phyloP scores from a whole-genome alignment of 2,888 invertebrate genomes.

The Pachliopta kotzebuea region DNA sequence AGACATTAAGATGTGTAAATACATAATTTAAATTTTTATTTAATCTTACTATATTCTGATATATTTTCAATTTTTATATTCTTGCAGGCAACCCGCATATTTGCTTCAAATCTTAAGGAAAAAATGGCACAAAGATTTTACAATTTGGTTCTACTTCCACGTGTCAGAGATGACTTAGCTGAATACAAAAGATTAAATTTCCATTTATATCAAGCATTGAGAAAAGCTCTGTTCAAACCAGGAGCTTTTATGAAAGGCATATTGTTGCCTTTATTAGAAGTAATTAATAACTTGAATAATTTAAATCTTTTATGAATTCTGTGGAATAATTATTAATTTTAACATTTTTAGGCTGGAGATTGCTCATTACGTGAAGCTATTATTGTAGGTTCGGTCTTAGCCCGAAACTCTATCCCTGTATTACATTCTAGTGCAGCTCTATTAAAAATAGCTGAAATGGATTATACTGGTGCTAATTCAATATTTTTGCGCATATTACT shows the following conservation, averaged over 20 bases:
- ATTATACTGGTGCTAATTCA: constrained; percentile 96
- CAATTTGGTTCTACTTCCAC: constrained; percentile 94
- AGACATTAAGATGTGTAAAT: too few relatives aligned
- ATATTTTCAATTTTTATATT: neutral
- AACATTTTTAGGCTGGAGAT: constrained; percentile 85
- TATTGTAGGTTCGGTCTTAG: constrained; percentile 95
- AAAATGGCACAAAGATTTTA: constrained; percentile 98
- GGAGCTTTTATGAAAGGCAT: constrained; percentile 98
- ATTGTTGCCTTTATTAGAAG: constrained; percentile 85
- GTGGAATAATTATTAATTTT: neutral
- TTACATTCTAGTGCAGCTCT: constrained; percentile 97
- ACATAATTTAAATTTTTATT: neutral
- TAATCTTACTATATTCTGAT: neutral
- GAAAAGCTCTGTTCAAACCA: constrained; percentile 97
- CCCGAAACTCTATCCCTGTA: constrained; percentile 95
- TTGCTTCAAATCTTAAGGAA: constrained; percentile 97
- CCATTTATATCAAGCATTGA: constrained; percentile 96
- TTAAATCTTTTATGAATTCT: too few relatives aligned
- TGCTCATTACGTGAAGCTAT: constrained; percentile 97
- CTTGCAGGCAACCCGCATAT: constrained; percentile 91
- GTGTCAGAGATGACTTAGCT: constrained; percentile 95
- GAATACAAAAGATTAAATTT: constrained; percentile 98
- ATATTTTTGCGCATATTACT: constrained; percentile 96
- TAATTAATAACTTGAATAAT: constrained; percentile 39
- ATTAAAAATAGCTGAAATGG: constrained; percentile 98